Base-by-base conservation (phyloP, 35 echinoderm and acorn worm species). In the Lytechinus pictus region DNA sequence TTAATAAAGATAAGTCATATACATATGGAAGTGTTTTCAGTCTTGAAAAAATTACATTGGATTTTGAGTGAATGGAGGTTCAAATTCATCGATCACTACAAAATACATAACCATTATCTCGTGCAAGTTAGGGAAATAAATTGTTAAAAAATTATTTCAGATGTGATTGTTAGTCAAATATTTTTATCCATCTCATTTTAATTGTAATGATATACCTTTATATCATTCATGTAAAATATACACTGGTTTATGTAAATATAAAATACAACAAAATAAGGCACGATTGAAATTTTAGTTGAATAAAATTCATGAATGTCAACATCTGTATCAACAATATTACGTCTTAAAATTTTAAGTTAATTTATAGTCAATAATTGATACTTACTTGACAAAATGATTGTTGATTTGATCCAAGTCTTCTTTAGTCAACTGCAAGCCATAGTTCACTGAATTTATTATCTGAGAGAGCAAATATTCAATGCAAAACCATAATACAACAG, bases 371-470 rank as follows among this genome's bases (percentile, higher is more conserved):
- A 24, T 71, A 71, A 21, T 21, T 71, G 61, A 53, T 90, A 96
- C 93, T 94, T 95, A 96, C 96, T 96, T 96, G 53, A 66, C 53
- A 52, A 96, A 96, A 19, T 96, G 94, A 8, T 94, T 96, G 16
- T 27, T 95, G 52, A 96, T 94, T 91, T 96, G 93, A 53, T 89
- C 51, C 33, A 95, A 71, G 28, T 96, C 96, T 44, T 87, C 29
- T 10, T 96, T 58, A 16, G 96, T 96, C 11, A 96, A 89, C 52
- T 95, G 86, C 3, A 96, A 86, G 13, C 96, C 94, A 86, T 92
- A 95, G 58, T 96, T 86, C 55, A 71, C 54, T 54, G 96, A 96
- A 87, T 95, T 96, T 94, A 96, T 95, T 44, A 96, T 96, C 96
- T 96, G 54, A 53, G 72, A 86, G 29, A 87, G 94, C 57, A 94